Conservation (phyloP, 1,140 invertebrate species). For the Drosophila navojoa region DNA sequence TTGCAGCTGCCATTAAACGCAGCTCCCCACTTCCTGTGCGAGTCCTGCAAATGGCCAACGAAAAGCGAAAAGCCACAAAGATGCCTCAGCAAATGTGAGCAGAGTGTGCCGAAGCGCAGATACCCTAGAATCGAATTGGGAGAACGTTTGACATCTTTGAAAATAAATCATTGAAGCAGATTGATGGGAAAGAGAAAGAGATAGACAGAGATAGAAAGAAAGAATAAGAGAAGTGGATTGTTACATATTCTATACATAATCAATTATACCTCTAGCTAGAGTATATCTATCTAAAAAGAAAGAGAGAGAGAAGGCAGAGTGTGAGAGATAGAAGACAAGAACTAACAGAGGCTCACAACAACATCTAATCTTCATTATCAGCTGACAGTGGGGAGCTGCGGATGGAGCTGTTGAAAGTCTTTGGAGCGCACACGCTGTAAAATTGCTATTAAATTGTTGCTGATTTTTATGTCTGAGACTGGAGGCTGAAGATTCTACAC, state of each 20-base stretch:
- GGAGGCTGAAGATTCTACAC: background rate
- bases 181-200: no score
- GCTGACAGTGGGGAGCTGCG: slow-evolving; percentile 8
- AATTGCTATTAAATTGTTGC: slow-evolving; percentile 81
- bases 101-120: background rate
- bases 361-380: slow-evolving; percentile 72
- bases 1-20: slow-evolving; percentile 66
- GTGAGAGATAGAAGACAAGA: slow-evolving; percentile 23
- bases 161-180: no score
- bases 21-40: slow-evolving; percentile 58
- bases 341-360: slow-evolving; percentile 40
- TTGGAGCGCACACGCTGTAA: slow-evolving; percentile 60
- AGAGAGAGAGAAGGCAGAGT: background rate
- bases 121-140: background rate
- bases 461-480: slow-evolving; percentile 70
- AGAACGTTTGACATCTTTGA: no score
- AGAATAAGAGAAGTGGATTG: background rate
- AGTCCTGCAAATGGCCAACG: slow-evolving; percentile 57
- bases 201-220: no score
- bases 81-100: background rate
- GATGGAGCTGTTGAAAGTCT: slow-evolving; percentile 1
- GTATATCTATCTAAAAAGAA: background rate
- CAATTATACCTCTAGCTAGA: background rate
- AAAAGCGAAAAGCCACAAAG: background rate
- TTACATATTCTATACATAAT: background rate